A percentile compares a stretch with the other conserved stretches of the same genome.
Conservation (phyloP, 2,888 invertebrate genomes). For the Mechanitis mazaeus region DNA sequence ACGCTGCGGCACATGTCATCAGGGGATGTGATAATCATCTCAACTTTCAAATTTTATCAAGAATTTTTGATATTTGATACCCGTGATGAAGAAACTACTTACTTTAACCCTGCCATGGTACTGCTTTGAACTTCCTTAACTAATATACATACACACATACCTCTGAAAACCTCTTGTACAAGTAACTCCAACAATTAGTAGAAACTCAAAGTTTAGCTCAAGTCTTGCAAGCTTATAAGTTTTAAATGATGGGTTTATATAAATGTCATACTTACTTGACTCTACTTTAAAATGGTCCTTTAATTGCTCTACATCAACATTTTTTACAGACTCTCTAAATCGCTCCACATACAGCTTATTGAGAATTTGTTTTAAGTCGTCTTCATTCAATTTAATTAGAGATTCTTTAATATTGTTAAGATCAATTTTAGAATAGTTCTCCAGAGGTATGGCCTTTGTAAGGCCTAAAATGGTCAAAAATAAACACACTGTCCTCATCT, state of each 20-base stretch:
- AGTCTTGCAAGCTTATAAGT: too few relatives aligned
- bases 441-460: neutral
- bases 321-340: neutral
- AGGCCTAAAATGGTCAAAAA: neutral
- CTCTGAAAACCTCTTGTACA: too few relatives aligned
- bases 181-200: neutral
- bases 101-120: too few relatives aligned
- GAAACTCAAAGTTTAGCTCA: too few relatives aligned
- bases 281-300: slow-evolving; percentile 6
- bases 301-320: slow-evolving; percentile 5
- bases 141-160: too few relatives aligned
- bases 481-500: neutral
- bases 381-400: neutral
- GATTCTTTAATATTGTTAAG: neutral
- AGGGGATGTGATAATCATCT: too few relatives aligned
- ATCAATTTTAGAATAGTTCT: neutral
- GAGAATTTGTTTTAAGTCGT: neutral
- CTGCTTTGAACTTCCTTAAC: too few relatives aligned
- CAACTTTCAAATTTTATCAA: too few relatives aligned
- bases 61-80: too few relatives aligned
- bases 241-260: too few relatives aligned
- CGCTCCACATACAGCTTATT: slow-evolving; percentile 2
- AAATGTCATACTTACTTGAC: slow-evolving; percentile 10
- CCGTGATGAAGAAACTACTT: too few relatives aligned
- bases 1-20: too few relatives aligned